A percentile compares a stretch with the other conserved stretches of the same genome.
These are phyloP conservation scores for Rhagoletis pomonella DNA, from an alignment of 1,140 invertebrate genomes.

Conservation along the genomic window DNA sequence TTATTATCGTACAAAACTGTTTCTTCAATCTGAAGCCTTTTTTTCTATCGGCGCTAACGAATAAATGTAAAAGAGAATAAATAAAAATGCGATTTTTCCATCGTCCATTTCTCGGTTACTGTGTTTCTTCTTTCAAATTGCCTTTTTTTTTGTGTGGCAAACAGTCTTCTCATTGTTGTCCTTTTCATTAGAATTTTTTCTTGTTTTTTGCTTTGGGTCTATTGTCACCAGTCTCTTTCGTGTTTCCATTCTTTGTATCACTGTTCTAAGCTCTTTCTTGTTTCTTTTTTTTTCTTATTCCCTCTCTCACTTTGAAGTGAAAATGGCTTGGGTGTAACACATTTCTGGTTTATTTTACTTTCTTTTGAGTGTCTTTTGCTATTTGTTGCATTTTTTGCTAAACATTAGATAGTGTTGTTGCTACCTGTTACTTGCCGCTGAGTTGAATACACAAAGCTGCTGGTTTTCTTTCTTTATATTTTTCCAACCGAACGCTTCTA, in stretches of 20 bases:
- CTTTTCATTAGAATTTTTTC: slow-evolving; percentile 25
- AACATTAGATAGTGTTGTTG: neutral
- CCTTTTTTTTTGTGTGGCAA: neutral
- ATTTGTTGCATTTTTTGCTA: slow-evolving; percentile 25
- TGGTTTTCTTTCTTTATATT: slow-evolving; percentile 12
- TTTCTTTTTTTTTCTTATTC: neutral
- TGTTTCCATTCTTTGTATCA: neutral
- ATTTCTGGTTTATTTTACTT: neutral
- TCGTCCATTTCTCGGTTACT: neutral
- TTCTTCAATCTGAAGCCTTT: neutral
- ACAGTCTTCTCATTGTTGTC: slow-evolving; percentile 26
- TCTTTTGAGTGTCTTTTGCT: neutral
- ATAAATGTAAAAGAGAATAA: too few relatives aligned
- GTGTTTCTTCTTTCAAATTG: neutral
- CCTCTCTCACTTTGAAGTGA: neutral
- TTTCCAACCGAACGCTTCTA: slow-evolving; percentile 18
- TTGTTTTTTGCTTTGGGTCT: slow-evolving; percentile 21
- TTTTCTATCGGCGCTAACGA: too few relatives aligned
- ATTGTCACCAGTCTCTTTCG: slow-evolving; percentile 3
- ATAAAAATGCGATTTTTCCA: neutral
- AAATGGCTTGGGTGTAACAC: neutral
- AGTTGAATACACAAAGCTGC: slow-evolving; percentile 5
- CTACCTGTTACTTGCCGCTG: slow-evolving; percentile 5
- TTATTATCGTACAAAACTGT: neutral
- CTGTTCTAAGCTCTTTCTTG: neutral